A percentile compares a stretch with the other conserved stretches of the same genome.
These are phyloP conservation scores for Perdita meconis DNA, from an alignment of 2,888 invertebrate species.

Conservation along the genomic window DNA sequence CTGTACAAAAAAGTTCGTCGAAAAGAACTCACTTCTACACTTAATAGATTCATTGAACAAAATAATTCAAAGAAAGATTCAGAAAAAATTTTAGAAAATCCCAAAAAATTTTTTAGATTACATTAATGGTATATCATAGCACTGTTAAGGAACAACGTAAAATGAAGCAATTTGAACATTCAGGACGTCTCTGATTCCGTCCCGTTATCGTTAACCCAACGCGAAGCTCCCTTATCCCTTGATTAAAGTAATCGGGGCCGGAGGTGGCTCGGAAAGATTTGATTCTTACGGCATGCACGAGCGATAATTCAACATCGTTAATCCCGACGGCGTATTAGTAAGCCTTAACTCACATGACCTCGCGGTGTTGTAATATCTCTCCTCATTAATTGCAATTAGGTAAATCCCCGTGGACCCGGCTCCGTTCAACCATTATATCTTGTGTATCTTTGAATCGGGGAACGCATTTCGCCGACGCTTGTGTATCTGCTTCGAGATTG, in stretches of 20 bases:
- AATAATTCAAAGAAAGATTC: no score
- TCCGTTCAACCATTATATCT: conserved; percentile 74
- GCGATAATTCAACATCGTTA: conserved; percentile 83
- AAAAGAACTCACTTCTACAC: no score
- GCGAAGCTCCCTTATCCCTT: conserved; percentile 15
- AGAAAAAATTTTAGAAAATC: no score
- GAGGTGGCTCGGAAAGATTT: conserved; percentile 23
- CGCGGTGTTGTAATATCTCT: conserved; percentile 80
- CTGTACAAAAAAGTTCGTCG: no score
- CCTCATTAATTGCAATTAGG: conserved; percentile 84
- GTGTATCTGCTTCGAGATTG: conserved; percentile 16
- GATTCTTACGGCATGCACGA: conserved; percentile 38
- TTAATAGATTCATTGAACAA: no score
- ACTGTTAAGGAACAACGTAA: not conserved
- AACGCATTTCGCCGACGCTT: conserved; percentile 59
- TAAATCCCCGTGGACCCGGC: conserved; percentile 76
- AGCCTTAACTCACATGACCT: conserved; percentile 79
- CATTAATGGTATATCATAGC: no score
- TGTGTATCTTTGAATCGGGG: conserved; percentile 45
- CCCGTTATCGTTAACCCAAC: not conserved
- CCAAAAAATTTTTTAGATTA: no score
- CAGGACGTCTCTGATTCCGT: not conserved
- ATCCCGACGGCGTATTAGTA: conserved; percentile 83
- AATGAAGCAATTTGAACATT: not conserved
- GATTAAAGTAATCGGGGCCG: conserved; percentile 41